phyloP scores from a whole-genome alignment of 2,113 vertebrate genomes.

The Ictalurus furcatus region DNA sequence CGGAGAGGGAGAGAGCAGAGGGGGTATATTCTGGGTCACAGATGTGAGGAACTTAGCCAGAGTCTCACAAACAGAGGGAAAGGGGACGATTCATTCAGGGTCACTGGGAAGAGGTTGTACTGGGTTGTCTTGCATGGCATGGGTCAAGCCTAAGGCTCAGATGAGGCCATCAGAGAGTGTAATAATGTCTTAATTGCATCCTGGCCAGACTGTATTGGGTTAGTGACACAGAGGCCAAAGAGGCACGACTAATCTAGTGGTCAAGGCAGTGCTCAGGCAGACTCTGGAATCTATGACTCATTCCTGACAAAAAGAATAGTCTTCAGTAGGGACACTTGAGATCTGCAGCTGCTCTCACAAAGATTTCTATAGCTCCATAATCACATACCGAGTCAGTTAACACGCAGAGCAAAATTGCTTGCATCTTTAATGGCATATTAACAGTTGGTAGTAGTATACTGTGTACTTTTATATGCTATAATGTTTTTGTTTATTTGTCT shows the following conservation, averaged over 20 bases:
- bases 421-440: not conserved
- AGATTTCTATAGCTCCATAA: constrained; percentile 4
- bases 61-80: constrained; percentile 49
- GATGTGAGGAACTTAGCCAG: constrained; percentile 58
- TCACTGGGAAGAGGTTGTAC: constrained; percentile 38
- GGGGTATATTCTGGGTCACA: constrained; percentile 66
- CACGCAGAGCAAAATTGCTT: not conserved
- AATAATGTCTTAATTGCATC: constrained; percentile 73
- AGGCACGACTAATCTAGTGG: constrained; percentile 62
- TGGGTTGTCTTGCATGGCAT: constrained; percentile 41
- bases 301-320: constrained; percentile 66
- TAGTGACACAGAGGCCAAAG: constrained; percentile 66
- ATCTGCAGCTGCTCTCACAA: constrained; percentile 27
- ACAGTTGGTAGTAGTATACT: not conserved
- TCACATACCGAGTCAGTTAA: not conserved
- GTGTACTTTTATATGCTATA: not conserved
- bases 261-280: constrained; percentile 54
- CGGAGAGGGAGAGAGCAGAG: not conserved
- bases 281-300: constrained; percentile 68
- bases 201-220: constrained; percentile 63
- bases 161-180: constrained; percentile 63
- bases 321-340: constrained; percentile 49
- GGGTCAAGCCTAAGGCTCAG: constrained; percentile 58
- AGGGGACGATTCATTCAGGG: constrained; percentile 13
- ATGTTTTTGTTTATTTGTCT: not conserved